These are phyloP conservation scores for Drosophila melanica DNA, from an alignment of 1,140 invertebrate species.

Conservation along the genomic window DNA sequence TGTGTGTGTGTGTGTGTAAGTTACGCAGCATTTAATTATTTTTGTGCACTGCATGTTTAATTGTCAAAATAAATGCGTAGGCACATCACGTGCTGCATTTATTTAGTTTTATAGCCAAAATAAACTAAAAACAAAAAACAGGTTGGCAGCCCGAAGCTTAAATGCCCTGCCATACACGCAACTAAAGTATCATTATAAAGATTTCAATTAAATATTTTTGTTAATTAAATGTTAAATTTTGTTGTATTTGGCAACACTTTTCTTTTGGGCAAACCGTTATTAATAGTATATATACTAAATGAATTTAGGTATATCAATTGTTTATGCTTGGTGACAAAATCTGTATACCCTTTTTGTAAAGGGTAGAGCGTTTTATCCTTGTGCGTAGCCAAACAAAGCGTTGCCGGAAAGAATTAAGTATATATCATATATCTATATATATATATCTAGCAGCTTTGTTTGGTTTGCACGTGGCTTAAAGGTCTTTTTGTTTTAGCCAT, in stretches of 20 bases:
- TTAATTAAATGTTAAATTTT: too few relatives aligned
- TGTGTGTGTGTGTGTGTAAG: conserved; percentile 3
- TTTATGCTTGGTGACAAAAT: neutral
- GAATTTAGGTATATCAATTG: too few relatives aligned
- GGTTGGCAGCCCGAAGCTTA: neutral
- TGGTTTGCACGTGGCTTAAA: neutral
- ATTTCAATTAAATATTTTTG: too few relatives aligned
- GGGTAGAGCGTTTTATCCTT: conserved; percentile 8
- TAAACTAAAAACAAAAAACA: neutral
- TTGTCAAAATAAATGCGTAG: conserved; percentile 68
- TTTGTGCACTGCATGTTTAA: conserved; percentile 68
- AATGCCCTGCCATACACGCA: too few relatives aligned
- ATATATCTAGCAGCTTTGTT: neutral
- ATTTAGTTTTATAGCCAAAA: conserved; percentile 4
- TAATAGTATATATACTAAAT: too few relatives aligned
- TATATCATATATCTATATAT: too few relatives aligned
- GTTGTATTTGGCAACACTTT: too few relatives aligned
- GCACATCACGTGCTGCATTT: conserved; percentile 63
- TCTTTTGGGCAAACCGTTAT: too few relatives aligned
- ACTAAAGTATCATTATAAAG: too few relatives aligned
- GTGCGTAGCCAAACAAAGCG: conserved; percentile 11
- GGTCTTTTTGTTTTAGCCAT: conserved; percentile 3
- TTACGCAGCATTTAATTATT: conserved; percentile 46
- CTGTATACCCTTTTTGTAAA: neutral
- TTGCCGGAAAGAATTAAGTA: too few relatives aligned